These are phyloP conservation scores for Gortyna flavago DNA, from an alignment of 2,888 invertebrate genomes.

Conservation along the genomic window DNA sequence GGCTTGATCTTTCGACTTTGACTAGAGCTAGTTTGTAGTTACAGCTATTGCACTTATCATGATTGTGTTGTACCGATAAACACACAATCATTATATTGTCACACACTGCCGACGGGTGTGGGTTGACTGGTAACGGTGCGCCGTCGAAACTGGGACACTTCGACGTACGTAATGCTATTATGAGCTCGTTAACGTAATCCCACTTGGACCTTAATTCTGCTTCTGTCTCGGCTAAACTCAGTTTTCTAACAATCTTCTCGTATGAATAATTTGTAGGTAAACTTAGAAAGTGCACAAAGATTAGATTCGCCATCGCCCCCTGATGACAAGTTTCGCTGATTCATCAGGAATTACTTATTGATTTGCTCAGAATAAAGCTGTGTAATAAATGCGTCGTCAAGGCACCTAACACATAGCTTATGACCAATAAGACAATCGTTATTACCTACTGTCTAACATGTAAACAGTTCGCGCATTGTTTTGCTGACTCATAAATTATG, in stretches of 20 bases:
- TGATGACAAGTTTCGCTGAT: slow-evolving; percentile 60
- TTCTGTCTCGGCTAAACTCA: slow-evolving; percentile 70
- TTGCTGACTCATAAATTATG: slow-evolving; percentile 78
- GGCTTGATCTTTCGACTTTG: slow-evolving; percentile 71
- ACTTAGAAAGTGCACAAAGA: slow-evolving; percentile 28
- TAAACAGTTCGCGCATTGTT: slow-evolving; percentile 70
- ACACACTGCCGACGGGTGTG: slow-evolving; percentile 80
- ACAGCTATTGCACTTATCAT: slow-evolving; percentile 68
- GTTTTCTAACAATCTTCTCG: slow-evolving; percentile 62
- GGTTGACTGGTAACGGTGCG: slow-evolving; percentile 82
- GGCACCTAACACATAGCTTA: slow-evolving; percentile 69
- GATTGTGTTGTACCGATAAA: slow-evolving; percentile 76
- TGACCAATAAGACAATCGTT: slow-evolving; percentile 70
- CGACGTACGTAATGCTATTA: slow-evolving; percentile 87
- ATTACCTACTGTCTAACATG: slow-evolving; percentile 67
- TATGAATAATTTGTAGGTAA: slow-evolving; percentile 36
- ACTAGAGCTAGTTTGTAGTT: slow-evolving; percentile 69
- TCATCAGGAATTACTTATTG: slow-evolving; percentile 69
- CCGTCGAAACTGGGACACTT: slow-evolving; percentile 83
- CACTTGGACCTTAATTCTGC: slow-evolving; percentile 78
- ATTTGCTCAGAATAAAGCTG: slow-evolving; percentile 65
- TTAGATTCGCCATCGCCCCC: slow-evolving; percentile 40
- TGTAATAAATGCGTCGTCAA: slow-evolving; percentile 72
- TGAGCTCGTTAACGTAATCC: slow-evolving; percentile 88
- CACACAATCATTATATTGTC: slow-evolving; percentile 87